A percentile compares a stretch with the other conserved stretches of the same genome.
Evolutionary conservation across 92 coral and sea anemone species (phyloP).

Genomic region (Bergia sp.): DNA sequence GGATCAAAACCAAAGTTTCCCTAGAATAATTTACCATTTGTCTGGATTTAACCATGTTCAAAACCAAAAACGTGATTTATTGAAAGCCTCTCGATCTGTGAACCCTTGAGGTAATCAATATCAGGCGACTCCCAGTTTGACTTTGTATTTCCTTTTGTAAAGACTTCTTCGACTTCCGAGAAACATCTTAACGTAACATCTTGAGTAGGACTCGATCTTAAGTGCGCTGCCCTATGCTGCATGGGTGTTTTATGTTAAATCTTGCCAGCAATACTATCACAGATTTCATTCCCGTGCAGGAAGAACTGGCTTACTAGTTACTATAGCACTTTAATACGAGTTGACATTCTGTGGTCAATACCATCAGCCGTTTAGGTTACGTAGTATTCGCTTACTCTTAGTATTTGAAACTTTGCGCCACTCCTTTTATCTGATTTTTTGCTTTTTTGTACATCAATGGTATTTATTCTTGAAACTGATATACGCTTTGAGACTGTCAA

Average conservation of each 20-base stretch:
- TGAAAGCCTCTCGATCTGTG: slow-evolving; percentile 6
- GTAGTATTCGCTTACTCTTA: no score
- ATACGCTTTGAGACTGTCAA: not conserved
- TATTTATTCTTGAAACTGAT: no score
- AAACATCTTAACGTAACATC: not conserved
- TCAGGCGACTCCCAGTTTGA: slow-evolving; percentile 40
- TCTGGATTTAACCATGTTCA: not conserved
- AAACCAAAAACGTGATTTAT: not conserved
- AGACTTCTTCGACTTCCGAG: not conserved
- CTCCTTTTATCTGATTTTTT: no score
- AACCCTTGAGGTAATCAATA: not conserved
- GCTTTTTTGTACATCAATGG: no score
- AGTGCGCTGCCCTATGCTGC: not conserved
- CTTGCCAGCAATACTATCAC: not conserved
- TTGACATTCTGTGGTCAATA: no score
- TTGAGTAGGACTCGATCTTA: not conserved
- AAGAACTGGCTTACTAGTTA: not conserved
- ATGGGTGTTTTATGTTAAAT: not conserved
- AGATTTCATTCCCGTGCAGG: not conserved
- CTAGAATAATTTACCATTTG: not conserved
- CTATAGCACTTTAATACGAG: no score
- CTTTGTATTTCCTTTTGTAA: not conserved
- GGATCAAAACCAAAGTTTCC: not conserved
- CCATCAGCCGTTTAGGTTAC: no score
- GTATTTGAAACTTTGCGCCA: no score